Percentiles rank a stretch among this genome's conserved stretches.
Evolutionary conservation across 2,888 invertebrate genomes (phyloP).

Genomic region (Busseola fusca): DNA sequence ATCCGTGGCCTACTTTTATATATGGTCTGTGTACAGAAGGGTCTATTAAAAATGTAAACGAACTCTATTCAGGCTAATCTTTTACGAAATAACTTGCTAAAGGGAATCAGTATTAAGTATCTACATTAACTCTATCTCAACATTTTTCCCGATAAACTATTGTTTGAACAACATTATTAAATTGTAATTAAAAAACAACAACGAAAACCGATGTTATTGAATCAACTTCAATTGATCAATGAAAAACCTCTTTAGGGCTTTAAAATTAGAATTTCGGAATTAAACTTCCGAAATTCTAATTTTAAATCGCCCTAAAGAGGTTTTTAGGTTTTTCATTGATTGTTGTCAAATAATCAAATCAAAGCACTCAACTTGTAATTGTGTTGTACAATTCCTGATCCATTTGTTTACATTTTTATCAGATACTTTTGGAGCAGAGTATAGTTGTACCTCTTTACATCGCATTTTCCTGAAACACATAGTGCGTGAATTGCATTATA

Average conservation of each 20-base stretch:
- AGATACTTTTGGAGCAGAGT: neutral
- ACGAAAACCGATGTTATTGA: neutral
- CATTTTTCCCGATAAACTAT: neutral
- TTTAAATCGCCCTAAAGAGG: no score
- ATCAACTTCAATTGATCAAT: neutral
- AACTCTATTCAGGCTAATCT: neutral
- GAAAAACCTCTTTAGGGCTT: neutral
- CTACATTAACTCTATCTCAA: no score
- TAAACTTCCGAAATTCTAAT: neutral
- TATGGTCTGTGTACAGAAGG: neutral
- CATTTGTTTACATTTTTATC: neutral
- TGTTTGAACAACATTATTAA: neutral
- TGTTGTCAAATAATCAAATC: neutral
- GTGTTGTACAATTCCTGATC: neutral
- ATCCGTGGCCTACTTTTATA: slow-evolving; percentile 21
- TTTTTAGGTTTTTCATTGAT: no score
- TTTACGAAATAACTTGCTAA: neutral
- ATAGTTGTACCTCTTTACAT: neutral
- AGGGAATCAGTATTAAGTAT: neutral
- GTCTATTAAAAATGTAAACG: neutral
- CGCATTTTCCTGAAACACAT: slow-evolving; percentile 20
- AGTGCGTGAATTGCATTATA: slow-evolving; percentile 1
- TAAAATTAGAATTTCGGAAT: neutral
- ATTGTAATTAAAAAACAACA: neutral
- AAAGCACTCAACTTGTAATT: neutral